These are phyloP conservation scores for Oreochromis tanganicae DNA, from an alignment of 2,113 vertebrate genomes.

Conservation along the genomic window DNA sequence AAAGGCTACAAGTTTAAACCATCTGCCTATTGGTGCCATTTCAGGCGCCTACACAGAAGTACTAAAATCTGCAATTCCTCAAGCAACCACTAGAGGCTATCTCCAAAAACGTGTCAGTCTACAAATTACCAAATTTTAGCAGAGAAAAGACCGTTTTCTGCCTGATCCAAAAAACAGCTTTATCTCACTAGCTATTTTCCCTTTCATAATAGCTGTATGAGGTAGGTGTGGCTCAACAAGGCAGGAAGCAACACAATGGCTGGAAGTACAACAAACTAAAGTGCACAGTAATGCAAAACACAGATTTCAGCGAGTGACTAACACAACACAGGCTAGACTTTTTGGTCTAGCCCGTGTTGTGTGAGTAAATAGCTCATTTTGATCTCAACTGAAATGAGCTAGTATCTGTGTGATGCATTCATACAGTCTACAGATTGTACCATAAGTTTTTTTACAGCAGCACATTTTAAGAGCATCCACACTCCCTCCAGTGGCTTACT, in stretches of 20 bases:
- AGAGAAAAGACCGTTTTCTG: background rate
- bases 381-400: background rate
- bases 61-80: background rate
- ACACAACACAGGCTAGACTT: background rate
- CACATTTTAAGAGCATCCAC: background rate
- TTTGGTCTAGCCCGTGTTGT: background rate
- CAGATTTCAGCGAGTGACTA: background rate
- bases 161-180: background rate
- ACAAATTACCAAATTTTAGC: background rate
- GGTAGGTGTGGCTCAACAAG: accelerated
- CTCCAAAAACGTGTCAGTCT: background rate
- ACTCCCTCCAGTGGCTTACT: background rate
- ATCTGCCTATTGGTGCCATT: background rate
- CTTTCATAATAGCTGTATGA: background rate
- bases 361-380: background rate
- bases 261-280: background rate
- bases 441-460: background rate
- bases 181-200: background rate
- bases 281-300: background rate
- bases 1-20: background rate
- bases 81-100: background rate
- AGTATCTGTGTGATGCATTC: background rate
- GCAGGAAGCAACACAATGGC: background rate
- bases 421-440: background rate
- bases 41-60: background rate